These are phyloP conservation scores for Crotalus adamanteus DNA, from an alignment of 2,797 vertebrate genomes.

Conservation along the genomic window DNA sequence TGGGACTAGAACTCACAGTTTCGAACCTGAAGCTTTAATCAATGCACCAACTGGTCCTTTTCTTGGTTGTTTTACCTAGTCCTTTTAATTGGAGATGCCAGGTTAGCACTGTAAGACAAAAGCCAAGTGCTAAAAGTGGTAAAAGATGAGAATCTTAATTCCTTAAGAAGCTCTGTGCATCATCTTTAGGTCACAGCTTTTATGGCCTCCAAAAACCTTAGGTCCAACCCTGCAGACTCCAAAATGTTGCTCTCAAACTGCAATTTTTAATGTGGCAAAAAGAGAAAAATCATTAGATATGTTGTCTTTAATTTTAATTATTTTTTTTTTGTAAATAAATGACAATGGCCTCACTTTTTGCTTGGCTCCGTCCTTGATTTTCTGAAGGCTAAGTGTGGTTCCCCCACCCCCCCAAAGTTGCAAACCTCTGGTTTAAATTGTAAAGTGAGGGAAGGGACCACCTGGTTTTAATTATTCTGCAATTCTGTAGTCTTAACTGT, in stretches of 20 bases:
- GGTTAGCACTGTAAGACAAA: not conserved
- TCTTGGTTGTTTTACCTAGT: too few relatives aligned
- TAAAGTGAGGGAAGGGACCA: not conserved
- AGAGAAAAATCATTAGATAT: not conserved
- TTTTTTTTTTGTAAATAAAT: not conserved
- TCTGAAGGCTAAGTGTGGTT: not conserved
- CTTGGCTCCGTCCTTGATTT: not conserved
- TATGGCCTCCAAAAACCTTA: not conserved
- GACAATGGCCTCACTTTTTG: not conserved
- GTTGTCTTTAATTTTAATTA: not conserved
- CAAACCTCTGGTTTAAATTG: not conserved
- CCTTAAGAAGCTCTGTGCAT: not conserved
- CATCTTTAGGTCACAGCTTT: not conserved
- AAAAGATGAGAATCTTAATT: not conserved
- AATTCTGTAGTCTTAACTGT: not conserved
- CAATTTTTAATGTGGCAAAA: not conserved
- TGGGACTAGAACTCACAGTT: not conserved
- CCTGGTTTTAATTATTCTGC: not conserved
- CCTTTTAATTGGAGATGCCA: not conserved
- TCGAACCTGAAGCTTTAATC: not conserved
- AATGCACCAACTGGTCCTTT: not conserved
- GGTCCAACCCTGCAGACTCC: not conserved
- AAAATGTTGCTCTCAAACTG: not conserved
- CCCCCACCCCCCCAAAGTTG: not conserved
- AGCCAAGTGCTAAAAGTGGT: not conserved